These are phyloP conservation scores for Danionella cerebrum DNA, from an alignment of 2,113 vertebrate species.

Conservation along the genomic window DNA sequence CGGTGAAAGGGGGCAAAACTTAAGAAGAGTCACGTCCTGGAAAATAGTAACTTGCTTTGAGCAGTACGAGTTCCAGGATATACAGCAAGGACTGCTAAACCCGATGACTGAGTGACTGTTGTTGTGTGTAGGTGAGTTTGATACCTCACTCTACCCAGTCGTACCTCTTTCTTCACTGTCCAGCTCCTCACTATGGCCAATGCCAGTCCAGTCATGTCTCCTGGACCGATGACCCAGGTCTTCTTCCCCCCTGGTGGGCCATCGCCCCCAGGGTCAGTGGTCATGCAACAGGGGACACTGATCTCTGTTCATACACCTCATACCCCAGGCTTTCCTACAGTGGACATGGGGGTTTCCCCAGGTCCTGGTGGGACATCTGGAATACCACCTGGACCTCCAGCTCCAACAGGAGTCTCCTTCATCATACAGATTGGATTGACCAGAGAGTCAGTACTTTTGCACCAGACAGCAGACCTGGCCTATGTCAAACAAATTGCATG, in stretches of 20 bases:
- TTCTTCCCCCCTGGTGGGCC: constrained; percentile 55
- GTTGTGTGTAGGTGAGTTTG: constrained; percentile 16
- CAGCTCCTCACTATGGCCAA: constrained; percentile 57
- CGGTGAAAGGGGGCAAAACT: background rate
- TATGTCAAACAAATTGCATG: constrained; percentile 84
- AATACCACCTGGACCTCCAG: constrained; percentile 37
- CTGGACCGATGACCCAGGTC: constrained; percentile 50
- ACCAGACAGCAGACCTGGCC: constrained; percentile 72
- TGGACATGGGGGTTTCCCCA: constrained; percentile 47
- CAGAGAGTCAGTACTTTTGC: constrained; percentile 77
- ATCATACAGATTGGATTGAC: constrained; percentile 85
- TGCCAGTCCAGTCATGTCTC: constrained; percentile 61
- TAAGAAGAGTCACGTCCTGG: constrained; percentile 45
- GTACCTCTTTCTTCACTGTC: background rate
- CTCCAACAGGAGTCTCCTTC: constrained; percentile 73
- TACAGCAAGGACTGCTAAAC: constrained; percentile 18
- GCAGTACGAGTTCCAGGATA: constrained; percentile 25
- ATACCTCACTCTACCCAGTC: background rate
- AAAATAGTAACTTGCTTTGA: constrained; percentile 39
- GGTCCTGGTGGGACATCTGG: constrained; percentile 34
- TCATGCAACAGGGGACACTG: constrained; percentile 48
- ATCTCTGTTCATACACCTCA: constrained; percentile 38
- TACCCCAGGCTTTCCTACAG: constrained; percentile 38
- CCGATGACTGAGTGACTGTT: constrained; percentile 19
- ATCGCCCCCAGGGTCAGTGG: constrained; percentile 45